Evolutionary conservation across 2,113 vertebrate genomes (phyloP).

Genomic region (Oncorhynchus nerka): DNA sequence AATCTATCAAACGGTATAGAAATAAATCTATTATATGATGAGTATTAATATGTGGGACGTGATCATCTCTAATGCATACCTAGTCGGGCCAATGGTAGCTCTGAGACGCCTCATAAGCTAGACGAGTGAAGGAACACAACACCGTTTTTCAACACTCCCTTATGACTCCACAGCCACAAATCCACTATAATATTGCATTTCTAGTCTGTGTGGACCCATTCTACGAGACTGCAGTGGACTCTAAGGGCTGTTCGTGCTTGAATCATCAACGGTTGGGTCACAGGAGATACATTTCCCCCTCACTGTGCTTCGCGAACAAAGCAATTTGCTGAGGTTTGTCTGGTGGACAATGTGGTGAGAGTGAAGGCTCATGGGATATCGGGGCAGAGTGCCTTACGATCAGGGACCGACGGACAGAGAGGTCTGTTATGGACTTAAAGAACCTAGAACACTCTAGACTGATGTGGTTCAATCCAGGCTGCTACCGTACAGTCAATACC

Average conservation of each 20-base stretch:
- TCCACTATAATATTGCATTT: conserved; percentile 25
- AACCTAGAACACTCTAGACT: neutral
- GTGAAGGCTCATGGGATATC: conserved; percentile 17
- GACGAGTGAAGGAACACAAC: conserved; percentile 6
- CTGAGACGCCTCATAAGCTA: conserved; percentile 7
- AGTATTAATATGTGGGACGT: conserved; percentile 66
- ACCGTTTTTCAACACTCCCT: neutral
- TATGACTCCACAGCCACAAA: conserved; percentile 7
- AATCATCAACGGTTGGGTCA: conserved; percentile 14
- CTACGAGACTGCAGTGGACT: conserved; percentile 7
- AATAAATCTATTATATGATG: conserved; percentile 66
- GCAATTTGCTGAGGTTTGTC: conserved; percentile 32
- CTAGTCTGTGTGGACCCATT: conserved; percentile 11
- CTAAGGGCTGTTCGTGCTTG: conserved; percentile 15
- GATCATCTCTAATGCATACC: conserved; percentile 80
- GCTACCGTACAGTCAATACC: conserved; percentile 49
- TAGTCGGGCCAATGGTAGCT: conserved; percentile 78
- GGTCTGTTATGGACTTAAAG: conserved; percentile 28
- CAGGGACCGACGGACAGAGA: conserved; percentile 48
- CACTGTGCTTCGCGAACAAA: conserved; percentile 44
- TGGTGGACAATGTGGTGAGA: conserved; percentile 1
- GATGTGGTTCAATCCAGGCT: conserved; percentile 49
- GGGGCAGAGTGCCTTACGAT: conserved; percentile 75
- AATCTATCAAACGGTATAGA: conserved; percentile 65
- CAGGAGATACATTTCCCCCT: conserved; percentile 30